Conservation (phyloP, 2,888 invertebrate genomes). For the Agonopterix subpropinquella region DNA sequence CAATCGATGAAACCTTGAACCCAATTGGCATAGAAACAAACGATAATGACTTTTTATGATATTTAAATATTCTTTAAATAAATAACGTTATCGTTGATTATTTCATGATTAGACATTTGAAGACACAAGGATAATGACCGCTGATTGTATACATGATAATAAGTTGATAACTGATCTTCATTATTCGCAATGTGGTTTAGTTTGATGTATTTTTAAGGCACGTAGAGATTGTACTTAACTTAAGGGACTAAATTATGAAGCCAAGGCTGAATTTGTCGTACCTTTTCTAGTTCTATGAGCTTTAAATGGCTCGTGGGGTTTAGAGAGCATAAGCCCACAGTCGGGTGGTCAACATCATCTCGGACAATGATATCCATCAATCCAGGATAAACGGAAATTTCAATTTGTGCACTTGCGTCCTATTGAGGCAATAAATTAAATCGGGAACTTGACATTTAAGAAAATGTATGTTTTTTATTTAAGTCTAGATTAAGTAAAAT, state of each 20-base stretch:
- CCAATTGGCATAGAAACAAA: conserved; percentile 21
- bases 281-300: no score
- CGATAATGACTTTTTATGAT: conserved; percentile 10
- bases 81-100: conserved; percentile 5
- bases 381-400: conserved; percentile 44
- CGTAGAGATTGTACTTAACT: no score
- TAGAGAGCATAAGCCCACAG: neutral
- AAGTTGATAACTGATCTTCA: no score
- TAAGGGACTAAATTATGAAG: no score
- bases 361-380: neutral
- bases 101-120: conserved; percentile 2
- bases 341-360: neutral
- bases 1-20: conserved; percentile 36
- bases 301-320: no score
- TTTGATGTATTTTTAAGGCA: no score
- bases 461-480: conserved; percentile 16
- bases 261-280: no score
- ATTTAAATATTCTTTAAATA: conserved; percentile 15
- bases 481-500: neutral
- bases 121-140: no score
- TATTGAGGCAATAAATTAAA: conserved; percentile 49
- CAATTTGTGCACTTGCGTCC: conserved; percentile 50
- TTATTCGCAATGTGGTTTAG: no score
- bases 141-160: no score
- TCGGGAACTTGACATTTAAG: conserved; percentile 54